Evolutionary conservation across 1,140 invertebrate species (phyloP).

Genomic region (Ips nitidus): DNA sequence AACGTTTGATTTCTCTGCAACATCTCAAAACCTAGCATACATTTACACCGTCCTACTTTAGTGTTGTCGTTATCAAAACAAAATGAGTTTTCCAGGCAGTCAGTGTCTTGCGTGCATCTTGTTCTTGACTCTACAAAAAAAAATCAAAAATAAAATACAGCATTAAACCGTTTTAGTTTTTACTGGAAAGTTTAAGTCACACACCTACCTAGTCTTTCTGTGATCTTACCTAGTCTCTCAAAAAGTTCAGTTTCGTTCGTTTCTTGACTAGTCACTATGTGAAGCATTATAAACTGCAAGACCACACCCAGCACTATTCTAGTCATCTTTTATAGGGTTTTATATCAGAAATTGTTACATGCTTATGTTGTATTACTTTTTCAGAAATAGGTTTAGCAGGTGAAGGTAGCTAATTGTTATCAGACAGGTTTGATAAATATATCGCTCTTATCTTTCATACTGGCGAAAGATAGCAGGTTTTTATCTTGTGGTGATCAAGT

Average conservation of each 20-base stretch:
- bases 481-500: too few species aligned
- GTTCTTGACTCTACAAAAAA: conserved; percentile 39
- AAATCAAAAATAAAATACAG: neutral
- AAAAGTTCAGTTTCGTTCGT: conserved; percentile 7
- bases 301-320: conserved; percentile 12
- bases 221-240: conserved; percentile 29
- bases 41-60: conserved; percentile 37
- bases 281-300: neutral
- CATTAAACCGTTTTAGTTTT: neutral
- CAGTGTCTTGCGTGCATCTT: conserved; percentile 32
- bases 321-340: conserved; percentile 4
- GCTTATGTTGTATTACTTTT: neutral
- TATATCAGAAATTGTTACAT: conserved; percentile 13
- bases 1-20: conserved; percentile 36
- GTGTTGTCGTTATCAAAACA: conserved; percentile 41
- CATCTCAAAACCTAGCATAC: conserved; percentile 35
- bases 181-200: neutral
- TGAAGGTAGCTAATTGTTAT: too few species aligned
- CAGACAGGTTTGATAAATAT: too few species aligned
- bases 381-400: too few species aligned
- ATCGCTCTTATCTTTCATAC: too few species aligned
- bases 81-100: conserved; percentile 39
- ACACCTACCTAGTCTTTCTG: conserved; percentile 28
- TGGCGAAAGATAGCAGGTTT: too few species aligned
- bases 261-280: neutral